Percentiles rank a stretch among this genome's conserved stretches.
Conservation (phyloP, 2,113 vertebrate species). For the Panthera leo region DNA sequence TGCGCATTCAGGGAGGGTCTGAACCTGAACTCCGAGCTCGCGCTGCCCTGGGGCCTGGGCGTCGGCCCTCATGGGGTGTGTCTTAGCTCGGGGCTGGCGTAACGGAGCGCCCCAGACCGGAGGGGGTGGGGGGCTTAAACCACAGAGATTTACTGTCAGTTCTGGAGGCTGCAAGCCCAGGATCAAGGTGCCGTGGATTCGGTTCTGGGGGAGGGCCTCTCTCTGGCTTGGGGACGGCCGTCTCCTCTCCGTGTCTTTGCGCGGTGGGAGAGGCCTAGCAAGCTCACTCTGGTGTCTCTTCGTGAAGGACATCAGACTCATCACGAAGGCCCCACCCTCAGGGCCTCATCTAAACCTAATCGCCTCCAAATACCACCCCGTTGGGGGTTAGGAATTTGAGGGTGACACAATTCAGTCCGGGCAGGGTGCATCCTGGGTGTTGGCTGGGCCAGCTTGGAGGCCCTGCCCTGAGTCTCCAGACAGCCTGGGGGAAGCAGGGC, state of each 20-base stretch:
- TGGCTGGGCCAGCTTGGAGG: neutral
- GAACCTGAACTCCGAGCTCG: neutral
- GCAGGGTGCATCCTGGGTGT: neutral
- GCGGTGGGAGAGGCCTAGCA: no score
- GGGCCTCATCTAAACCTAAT: neutral
- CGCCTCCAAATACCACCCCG: neutral
- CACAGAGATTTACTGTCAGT: neutral
- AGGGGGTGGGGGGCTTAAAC: neutral
- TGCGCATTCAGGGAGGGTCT: no score
- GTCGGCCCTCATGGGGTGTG: rapidly evolving
- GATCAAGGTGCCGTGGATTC: neutral
- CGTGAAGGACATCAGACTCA: neutral
- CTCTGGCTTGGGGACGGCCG: neutral
- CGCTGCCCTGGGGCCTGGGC: neutral
- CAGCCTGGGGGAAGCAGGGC: neutral
- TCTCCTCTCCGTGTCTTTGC: neutral
- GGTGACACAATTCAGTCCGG: neutral
- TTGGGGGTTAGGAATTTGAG: neutral
- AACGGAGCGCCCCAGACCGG: neutral
- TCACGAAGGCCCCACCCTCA: neutral
- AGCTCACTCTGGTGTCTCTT: neutral
- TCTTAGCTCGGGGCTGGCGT: neutral
- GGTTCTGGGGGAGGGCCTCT: no score
- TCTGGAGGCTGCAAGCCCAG: neutral
- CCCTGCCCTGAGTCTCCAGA: no score